Percentiles rank a stretch among this genome's conserved stretches.
Conservation (phyloP, 2,797 vertebrate species). For the Hippoglossus hippoglossus region DNA sequence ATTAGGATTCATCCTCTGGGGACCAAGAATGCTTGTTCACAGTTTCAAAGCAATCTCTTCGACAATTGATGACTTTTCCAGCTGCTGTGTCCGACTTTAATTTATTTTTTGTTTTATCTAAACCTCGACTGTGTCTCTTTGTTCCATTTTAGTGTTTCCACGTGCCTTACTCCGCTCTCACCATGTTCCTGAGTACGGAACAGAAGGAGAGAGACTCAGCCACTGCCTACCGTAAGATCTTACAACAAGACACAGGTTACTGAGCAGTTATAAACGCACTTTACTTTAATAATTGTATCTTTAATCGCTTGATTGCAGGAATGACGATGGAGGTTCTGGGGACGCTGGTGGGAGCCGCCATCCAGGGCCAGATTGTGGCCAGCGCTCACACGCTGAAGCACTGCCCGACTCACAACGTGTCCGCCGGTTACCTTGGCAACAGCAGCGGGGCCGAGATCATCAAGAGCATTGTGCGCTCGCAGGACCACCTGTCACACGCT, state of each 20-base stretch:
- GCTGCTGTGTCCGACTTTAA: slow-evolving; percentile 1
- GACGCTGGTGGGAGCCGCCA: slow-evolving; percentile 91
- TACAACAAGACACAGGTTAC: slow-evolving; percentile 1
- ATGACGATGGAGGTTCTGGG: slow-evolving; percentile 96
- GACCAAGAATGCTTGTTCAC: background rate
- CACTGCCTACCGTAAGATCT: slow-evolving; percentile 92
- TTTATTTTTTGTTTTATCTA: background rate
- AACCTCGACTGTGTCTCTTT: slow-evolving; percentile 28
- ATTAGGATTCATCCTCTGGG: background rate
- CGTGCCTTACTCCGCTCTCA: slow-evolving; percentile 96
- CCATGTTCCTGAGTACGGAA: slow-evolving; percentile 95
- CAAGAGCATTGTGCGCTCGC: slow-evolving; percentile 73
- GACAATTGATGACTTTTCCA: background rate
- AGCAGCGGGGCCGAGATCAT: slow-evolving; percentile 77
- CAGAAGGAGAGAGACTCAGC: slow-evolving; percentile 95
- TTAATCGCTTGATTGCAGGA: slow-evolving; percentile 79
- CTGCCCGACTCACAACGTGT: slow-evolving; percentile 81
- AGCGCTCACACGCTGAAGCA: slow-evolving; percentile 88
- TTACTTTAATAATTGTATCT: no score
- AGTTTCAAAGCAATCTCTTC: background rate
- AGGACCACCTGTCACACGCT: slow-evolving; percentile 83
- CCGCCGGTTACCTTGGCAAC: slow-evolving; percentile 78
- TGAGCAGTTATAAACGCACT: no score
- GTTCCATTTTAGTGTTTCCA: slow-evolving; percentile 88
- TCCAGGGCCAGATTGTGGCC: slow-evolving; percentile 95